Conservation (phyloP, 2,888 invertebrate genomes). For the Amiota minor region DNA sequence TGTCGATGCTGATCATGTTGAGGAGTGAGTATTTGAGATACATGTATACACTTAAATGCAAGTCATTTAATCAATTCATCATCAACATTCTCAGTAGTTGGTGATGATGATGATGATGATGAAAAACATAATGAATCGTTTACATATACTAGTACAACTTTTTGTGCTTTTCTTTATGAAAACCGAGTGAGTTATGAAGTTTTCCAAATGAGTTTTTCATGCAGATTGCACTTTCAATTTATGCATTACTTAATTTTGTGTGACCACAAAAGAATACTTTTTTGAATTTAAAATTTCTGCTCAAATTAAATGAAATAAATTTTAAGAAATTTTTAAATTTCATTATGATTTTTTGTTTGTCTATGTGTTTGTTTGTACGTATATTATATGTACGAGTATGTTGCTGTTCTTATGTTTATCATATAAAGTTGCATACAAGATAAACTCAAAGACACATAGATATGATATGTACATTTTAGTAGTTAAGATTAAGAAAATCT, state of each 20-base stretch:
- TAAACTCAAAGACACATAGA: neutral
- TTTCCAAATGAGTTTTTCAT: neutral
- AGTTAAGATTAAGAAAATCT: conserved; percentile 43
- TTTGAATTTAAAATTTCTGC: neutral
- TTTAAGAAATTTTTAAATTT: neutral
- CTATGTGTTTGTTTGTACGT: neutral
- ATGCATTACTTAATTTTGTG: neutral
- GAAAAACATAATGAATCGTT: neutral
- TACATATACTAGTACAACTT: neutral
- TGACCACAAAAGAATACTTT: neutral
- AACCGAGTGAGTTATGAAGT: neutral
- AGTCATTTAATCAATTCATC: conserved; percentile 18
- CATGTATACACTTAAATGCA: conserved; percentile 10
- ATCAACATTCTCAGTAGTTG: neutral
- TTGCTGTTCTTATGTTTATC: neutral
- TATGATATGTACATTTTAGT: neutral
- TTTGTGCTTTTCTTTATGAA: neutral
- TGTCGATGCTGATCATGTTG: no score
- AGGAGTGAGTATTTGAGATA: no score
- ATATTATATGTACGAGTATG: neutral
- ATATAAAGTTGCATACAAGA: neutral
- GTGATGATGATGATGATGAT: neutral
- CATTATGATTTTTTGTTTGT: neutral
- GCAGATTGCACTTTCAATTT: conserved; percentile 5
- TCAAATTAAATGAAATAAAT: neutral